Conservation (phyloP, 2,797 vertebrate species). For the Euthynnus affinis region DNA sequence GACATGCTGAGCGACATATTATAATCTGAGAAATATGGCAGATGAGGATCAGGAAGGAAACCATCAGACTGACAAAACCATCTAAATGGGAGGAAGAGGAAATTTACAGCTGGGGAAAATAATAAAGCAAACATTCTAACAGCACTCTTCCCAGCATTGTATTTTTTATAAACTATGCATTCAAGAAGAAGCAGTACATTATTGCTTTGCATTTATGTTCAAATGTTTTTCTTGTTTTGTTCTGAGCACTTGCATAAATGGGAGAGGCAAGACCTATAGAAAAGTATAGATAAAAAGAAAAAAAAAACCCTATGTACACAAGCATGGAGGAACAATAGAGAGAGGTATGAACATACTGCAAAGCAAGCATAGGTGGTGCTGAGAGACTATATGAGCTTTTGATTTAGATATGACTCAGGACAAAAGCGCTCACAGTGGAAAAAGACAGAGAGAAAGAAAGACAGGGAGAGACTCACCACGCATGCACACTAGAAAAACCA, state of each 20-base stretch:
- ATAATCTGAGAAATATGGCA: constrained; percentile 43
- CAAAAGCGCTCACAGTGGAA: constrained; percentile 35
- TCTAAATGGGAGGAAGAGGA: constrained; percentile 71
- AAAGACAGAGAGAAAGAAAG: constrained; percentile 37
- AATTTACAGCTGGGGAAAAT: constrained; percentile 68
- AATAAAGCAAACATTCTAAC: constrained; percentile 43
- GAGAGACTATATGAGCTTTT: constrained; percentile 4
- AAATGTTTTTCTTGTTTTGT: constrained; percentile 1
- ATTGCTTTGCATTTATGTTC: constrained; percentile 1
- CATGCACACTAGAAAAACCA: constrained; percentile 57
- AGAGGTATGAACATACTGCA: background rate
- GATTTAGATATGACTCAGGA: constrained; percentile 24
- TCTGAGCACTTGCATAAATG: constrained; percentile 4
- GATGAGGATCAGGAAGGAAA: constrained; percentile 71
- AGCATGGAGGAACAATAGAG: constrained; percentile 17
- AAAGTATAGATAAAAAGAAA: constrained; percentile 12
- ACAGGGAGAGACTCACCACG: constrained; percentile 36
- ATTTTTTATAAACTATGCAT: constrained; percentile 35
- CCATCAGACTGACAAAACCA: constrained; percentile 42
- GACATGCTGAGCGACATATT: constrained; percentile 40
- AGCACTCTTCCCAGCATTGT: constrained; percentile 62
- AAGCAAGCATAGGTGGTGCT: constrained; percentile 24
- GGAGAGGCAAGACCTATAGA: background rate
- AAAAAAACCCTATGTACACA: constrained; percentile 3
- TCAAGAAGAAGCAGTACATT: constrained; percentile 31